phyloP scores from a whole-genome alignment of 2,113 vertebrate species.

The Vombatus ursinus region DNA sequence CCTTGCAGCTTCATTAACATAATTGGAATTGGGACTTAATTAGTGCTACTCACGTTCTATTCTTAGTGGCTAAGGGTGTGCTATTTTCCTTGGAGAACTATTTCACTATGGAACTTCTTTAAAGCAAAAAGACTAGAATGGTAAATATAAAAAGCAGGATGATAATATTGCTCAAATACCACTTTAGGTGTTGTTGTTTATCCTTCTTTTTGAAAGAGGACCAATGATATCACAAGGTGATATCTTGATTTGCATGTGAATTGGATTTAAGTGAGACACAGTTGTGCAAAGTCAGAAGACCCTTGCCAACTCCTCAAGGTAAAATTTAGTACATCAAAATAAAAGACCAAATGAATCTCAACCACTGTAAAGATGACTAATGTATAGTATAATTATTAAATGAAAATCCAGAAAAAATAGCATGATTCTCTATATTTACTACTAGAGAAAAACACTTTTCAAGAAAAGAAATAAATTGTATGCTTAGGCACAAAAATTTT shows the following conservation, averaged over 20 bases:
- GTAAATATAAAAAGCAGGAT: constrained; percentile 23
- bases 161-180: not conserved
- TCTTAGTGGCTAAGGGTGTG: constrained; percentile 46
- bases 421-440: not conserved
- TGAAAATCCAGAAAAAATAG: not conserved
- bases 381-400: not conserved
- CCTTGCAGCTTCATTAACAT: constrained; percentile 54
- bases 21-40: constrained; percentile 66
- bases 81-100: constrained; percentile 55
- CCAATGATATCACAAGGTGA: not conserved
- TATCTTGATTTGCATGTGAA: not conserved
- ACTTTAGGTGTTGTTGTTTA: not conserved
- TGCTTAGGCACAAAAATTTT: not conserved
- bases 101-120: constrained; percentile 54
- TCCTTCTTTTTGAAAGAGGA: not conserved
- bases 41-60: constrained; percentile 54
- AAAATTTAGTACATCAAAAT: not conserved
- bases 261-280: not conserved
- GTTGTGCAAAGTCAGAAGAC: not conserved
- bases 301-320: not conserved
- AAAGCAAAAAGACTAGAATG: constrained; percentile 38
- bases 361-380: not conserved
- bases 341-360: not conserved
- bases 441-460: not conserved
- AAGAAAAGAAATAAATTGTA: not conserved